phyloP scores from a whole-genome alignment of 2,888 invertebrate genomes.

The Alviniconcha strummeri region DNA sequence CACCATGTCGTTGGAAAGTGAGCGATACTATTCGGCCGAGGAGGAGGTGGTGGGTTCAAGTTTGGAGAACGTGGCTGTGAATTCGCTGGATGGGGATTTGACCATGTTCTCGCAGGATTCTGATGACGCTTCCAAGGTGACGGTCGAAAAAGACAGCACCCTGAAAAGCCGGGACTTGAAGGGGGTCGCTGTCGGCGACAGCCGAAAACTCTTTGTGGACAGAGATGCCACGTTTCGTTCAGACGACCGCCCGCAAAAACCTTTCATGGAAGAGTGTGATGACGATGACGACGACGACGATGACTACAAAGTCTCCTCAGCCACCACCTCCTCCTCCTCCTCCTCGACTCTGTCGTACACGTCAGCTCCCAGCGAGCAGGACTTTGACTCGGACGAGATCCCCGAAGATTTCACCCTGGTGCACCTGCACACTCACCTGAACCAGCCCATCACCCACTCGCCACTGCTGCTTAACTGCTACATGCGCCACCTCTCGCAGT shows the following conservation, averaged over 20 bases:
- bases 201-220: background rate
- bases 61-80: conserved; percentile 20
- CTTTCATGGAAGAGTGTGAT: conserved; percentile 9
- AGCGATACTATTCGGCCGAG: conserved; percentile 94
- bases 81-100: background rate
- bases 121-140: background rate
- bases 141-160: conserved; percentile 8
- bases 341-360: conserved; percentile 60
- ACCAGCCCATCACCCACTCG: conserved; percentile 92
- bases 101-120: conserved; percentile 6
- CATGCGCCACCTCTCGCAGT: conserved; percentile 86
- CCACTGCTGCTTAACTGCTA: conserved; percentile 96
- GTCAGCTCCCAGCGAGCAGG: conserved; percentile 76
- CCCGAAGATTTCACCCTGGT: conserved; percentile 76
- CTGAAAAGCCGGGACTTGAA: conserved; percentile 22
- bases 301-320: conserved; percentile 2
- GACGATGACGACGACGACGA: conserved; percentile 8
- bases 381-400: conserved; percentile 81
- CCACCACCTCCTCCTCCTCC: conserved; percentile 25
- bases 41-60: conserved; percentile 79
- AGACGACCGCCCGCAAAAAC: background rate
- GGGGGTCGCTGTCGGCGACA: background rate
- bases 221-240: conserved; percentile 5
- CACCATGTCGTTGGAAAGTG: conserved; percentile 73
- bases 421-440: conserved; percentile 95